phyloP scores from a whole-genome alignment of 2,113 vertebrate species.

The Progne subis region DNA sequence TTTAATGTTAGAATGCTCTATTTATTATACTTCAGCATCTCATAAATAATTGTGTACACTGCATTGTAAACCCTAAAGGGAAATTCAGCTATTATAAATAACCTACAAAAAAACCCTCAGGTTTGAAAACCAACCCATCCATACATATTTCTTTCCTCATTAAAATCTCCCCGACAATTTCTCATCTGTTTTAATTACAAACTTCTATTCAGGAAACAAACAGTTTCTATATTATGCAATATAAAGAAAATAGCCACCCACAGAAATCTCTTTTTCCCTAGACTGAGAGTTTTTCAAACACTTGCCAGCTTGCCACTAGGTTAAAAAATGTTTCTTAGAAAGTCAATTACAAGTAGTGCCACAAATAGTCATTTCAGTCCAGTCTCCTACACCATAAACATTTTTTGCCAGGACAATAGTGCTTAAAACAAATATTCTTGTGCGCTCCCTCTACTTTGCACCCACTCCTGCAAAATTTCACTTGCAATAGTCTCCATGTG shows the following conservation, averaged over 20 bases:
- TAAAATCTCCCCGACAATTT: slow-evolving; percentile 40
- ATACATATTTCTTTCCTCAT: neutral
- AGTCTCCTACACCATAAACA: neutral
- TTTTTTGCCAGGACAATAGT: neutral
- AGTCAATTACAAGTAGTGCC: slow-evolving; percentile 18
- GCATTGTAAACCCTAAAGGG: slow-evolving; percentile 56
- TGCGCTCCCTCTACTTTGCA: neutral
- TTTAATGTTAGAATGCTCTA: slow-evolving; percentile 13
- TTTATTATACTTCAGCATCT: slow-evolving; percentile 65
- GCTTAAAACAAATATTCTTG: neutral
- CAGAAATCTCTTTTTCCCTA: slow-evolving; percentile 1
- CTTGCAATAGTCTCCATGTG: neutral
- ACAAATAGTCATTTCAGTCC: neutral
- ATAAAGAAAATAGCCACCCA: slow-evolving; percentile 35
- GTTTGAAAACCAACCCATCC: neutral
- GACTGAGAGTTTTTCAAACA: slow-evolving; percentile 9
- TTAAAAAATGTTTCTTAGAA: slow-evolving; percentile 11
- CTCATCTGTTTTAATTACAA: slow-evolving; percentile 70
- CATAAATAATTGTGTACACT: slow-evolving; percentile 67
- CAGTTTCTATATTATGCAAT: slow-evolving; percentile 4
- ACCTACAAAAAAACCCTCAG: slow-evolving; percentile 30
- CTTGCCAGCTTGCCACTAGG: slow-evolving; percentile 4
- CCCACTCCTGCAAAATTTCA: neutral
- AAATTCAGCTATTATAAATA: slow-evolving; percentile 65
- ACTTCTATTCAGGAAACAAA: slow-evolving; percentile 33